Evolutionary conservation across 2,797 vertebrate species (phyloP).

Genomic region (Microctenopoma stevenorrisi): DNA sequence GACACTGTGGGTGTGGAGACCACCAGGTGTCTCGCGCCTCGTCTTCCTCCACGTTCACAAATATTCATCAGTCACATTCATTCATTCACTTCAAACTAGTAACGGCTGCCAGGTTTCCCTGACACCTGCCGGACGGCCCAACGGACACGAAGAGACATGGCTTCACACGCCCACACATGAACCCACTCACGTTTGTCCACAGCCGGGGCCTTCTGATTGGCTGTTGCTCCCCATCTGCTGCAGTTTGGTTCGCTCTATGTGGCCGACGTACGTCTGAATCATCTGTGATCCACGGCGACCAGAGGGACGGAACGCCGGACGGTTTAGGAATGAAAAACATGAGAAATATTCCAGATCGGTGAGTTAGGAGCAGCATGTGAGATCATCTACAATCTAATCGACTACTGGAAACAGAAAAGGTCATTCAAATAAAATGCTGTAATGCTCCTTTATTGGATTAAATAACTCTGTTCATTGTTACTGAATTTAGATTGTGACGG

Average conservation of each 20-base stretch:
- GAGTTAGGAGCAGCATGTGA: background rate
- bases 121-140: conserved; percentile 18
- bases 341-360: background rate
- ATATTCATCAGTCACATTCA: background rate
- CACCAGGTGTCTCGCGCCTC: conserved; percentile 42
- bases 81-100: too few relatives aligned
- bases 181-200: conserved; percentile 90
- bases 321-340: background rate
- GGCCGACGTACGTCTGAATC: conserved; percentile 98
- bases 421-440: too few relatives aligned
- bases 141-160: background rate
- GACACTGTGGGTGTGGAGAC: background rate
- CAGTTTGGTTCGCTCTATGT: conserved; percentile 96
- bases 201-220: conserved; percentile 90
- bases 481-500: too few relatives aligned
- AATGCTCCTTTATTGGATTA: too few relatives aligned
- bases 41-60: conserved; percentile 3
- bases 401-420: background rate
- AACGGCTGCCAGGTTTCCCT: conserved; percentile 35
- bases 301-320: background rate
- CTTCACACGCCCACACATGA: conserved; percentile 3
- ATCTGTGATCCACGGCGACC: conserved; percentile 83
- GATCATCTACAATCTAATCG: background rate
- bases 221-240: conserved; percentile 91
- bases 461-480: too few relatives aligned